phyloP scores from a whole-genome alignment of 2,797 vertebrate species.

The Galagoides demidoff region DNA sequence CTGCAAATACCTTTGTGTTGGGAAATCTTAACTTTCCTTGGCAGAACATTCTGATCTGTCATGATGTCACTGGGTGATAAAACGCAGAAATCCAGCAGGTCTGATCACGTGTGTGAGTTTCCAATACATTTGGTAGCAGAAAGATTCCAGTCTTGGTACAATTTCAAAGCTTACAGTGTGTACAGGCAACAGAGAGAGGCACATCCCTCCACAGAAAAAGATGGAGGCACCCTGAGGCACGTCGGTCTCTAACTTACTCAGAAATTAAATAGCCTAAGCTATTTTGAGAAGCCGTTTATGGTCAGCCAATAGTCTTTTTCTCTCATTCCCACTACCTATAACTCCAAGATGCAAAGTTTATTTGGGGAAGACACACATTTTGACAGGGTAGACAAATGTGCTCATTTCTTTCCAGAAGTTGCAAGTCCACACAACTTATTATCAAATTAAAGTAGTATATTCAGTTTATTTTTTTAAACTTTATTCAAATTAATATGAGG shows the following conservation, averaged over 20 bases:
- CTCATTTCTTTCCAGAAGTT: constrained; percentile 56
- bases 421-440: background rate
- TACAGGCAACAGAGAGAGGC: constrained; percentile 40
- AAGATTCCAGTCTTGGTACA: constrained; percentile 68
- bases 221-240: constrained; percentile 46
- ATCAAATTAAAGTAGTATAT: constrained; percentile 42
- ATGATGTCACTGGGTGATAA: constrained; percentile 83
- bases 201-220: background rate
- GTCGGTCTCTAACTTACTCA: background rate
- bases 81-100: constrained; percentile 81
- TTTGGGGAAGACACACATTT: constrained; percentile 49
- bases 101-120: constrained; percentile 68
- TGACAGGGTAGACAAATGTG: background rate
- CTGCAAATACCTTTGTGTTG: constrained; percentile 75
- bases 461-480: background rate
- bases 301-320: background rate
- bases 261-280: constrained; percentile 67
- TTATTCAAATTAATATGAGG: no score
- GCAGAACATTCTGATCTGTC: constrained; percentile 80
- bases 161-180: constrained; percentile 53
- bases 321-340: background rate
- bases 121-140: constrained; percentile 78
- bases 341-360: constrained; percentile 28
- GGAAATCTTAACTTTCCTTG: constrained; percentile 82
- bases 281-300: constrained; percentile 45